Evolutionary conservation across 2,797 vertebrate genomes (phyloP).

Genomic region (Micropoecilia bifurca): DNA sequence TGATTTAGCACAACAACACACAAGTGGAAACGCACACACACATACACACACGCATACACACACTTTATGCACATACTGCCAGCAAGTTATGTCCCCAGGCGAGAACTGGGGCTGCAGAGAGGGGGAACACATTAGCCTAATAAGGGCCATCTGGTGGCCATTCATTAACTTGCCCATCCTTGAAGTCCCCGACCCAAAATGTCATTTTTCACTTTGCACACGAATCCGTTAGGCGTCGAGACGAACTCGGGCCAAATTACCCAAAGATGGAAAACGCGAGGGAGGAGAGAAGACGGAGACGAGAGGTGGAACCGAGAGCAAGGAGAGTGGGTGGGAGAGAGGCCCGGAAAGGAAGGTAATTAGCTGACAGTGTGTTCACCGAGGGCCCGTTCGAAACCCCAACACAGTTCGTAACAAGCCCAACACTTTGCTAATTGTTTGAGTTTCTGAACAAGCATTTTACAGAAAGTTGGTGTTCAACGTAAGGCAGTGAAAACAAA

Average conservation of each 20-base stretch:
- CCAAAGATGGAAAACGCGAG: conserved; percentile 65
- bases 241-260: conserved; percentile 74
- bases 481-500: neutral
- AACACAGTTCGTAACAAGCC: conserved; percentile 1
- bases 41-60: conserved; percentile 25
- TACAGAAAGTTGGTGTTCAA: neutral
- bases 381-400: conserved; percentile 31
- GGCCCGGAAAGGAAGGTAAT: conserved; percentile 53
- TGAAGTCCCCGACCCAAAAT: conserved; percentile 81
- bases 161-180: conserved; percentile 87
- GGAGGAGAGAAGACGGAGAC: conserved; percentile 31
- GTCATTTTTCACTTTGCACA: conserved; percentile 82
- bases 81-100: conserved; percentile 72
- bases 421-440: neutral
- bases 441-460: neutral
- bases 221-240: conserved; percentile 70
- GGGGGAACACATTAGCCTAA: conserved; percentile 84
- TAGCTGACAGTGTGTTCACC: conserved; percentile 48
- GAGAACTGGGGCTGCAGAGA: conserved; percentile 71
- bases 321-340: conserved; percentile 7
- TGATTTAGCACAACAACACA: conserved; percentile 62
- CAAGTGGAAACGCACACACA: conserved; percentile 9
- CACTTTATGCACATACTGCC: conserved; percentile 48
- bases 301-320: conserved; percentile 3
- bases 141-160: conserved; percentile 87